A percentile compares a stretch with the other conserved stretches of the same genome.
Evolutionary conservation across 2,113 vertebrate genomes (phyloP).

Genomic region (Spermophilus dauricus): DNA sequence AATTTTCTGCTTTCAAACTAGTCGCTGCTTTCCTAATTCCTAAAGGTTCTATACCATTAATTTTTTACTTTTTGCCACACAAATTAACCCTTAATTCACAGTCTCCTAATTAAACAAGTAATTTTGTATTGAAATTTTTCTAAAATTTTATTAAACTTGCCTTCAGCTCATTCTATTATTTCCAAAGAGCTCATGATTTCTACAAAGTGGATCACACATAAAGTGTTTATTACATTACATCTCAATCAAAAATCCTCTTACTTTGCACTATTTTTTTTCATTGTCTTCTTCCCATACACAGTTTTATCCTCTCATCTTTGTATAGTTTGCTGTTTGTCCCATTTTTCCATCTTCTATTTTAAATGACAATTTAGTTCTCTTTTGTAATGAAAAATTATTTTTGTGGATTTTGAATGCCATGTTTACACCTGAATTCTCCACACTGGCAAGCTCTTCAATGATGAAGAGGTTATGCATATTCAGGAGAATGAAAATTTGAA

Average conservation of each 20-base stretch:
- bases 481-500: slow-evolving; percentile 50
- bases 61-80: not conserved
- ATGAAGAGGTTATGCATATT: slow-evolving; percentile 48
- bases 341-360: not conserved
- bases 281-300: not conserved
- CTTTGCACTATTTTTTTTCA: not conserved
- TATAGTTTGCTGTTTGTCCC: not conserved
- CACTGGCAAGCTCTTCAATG: not conserved
- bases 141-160: not conserved
- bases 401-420: not conserved
- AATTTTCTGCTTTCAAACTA: not conserved
- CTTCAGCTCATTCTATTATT: not conserved
- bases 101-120: not conserved
- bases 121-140: not conserved
- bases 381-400: slow-evolving; percentile 39
- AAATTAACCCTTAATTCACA: not conserved
- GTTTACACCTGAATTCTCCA: slow-evolving; percentile 24
- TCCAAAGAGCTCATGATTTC: not conserved
- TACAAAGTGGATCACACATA: not conserved
- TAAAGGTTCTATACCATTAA: not conserved
- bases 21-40: not conserved
- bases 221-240: not conserved
- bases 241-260: not conserved
- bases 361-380: not conserved
- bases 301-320: not conserved